Base-by-base conservation (phyloP, 2,113 vertebrate genomes). In the Phasianus colchicus region DNA sequence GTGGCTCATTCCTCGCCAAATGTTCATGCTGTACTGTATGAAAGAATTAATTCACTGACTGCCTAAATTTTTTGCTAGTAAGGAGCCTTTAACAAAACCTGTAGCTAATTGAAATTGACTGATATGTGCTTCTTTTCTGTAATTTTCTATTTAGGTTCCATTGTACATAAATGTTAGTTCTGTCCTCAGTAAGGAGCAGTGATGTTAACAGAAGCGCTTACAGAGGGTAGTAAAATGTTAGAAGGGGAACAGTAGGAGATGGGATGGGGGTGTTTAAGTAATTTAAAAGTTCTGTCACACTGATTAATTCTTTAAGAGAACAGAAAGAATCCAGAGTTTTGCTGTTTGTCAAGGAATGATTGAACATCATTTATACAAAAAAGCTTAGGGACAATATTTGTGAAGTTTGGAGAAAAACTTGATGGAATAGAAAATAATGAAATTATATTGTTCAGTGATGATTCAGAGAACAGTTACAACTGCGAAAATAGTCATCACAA, bases 21-120 rank as follows among this genome's bases (percentile, higher is more conserved):
- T 8, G 34, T 89, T 48, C 29, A 29, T 66, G 60, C 65, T 83
- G 82, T 91, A 86, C 85, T 95, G 91, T 86, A 83, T 70, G 52
- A 83, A 83, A 90, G 57, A 88, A 86, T 54, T 52, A 64, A 86
- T 83, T 95, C 94, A 92, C 76, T 7, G 75, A 61, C 52, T 95
- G 85, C 87, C 85, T 95, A 66, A 40, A 20, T 67, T 55, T 21
- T 58, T 92, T 87, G 81, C 84, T 86, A 55, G 34, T 78, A 80
- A 71, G 79, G 47, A 93, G 32, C 43, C 72, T 83, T 93, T 76
- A 77, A 79, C 61, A 43, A 93, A 95, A 80, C 52, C 32, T 83
- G 61, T 89, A 95, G 69, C 32, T 71, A 69, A 55, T 32, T 80
- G n/a, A 92, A 85, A 66, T 81, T 36, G 72, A 86, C 14, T 47